phyloP scores from a whole-genome alignment of 2,797 vertebrate genomes.

The Buphagus erythrorhynchus region DNA sequence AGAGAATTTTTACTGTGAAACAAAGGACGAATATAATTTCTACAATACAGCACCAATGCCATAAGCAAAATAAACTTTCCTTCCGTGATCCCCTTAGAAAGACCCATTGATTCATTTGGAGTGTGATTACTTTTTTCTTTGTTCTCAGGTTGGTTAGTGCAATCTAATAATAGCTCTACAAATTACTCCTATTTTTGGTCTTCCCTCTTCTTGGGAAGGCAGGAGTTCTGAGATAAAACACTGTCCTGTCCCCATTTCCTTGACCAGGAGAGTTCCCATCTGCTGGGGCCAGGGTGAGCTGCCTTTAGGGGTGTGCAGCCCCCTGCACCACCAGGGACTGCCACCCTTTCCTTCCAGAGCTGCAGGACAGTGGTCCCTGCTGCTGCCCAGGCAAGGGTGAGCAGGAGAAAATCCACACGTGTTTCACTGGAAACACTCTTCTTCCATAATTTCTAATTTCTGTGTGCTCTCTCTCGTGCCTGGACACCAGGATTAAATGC shows the following conservation, averaged over 20 bases:
- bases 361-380: not conserved
- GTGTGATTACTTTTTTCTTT: not conserved
- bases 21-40: not conserved
- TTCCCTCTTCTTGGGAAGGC: not conserved
- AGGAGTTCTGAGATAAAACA: not conserved
- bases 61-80: not conserved
- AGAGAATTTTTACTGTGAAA: not conserved
- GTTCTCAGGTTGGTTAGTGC: not conserved
- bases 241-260: not conserved
- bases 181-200: not conserved
- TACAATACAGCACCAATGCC: not conserved
- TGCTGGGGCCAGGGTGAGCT: not conserved
- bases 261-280: not conserved
- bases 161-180: not conserved
- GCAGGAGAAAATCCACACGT: not conserved
- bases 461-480: not conserved
- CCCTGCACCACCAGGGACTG: not conserved
- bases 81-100: not conserved
- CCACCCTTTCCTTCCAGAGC: not conserved
- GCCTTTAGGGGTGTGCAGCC: not conserved
- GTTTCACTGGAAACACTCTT: not conserved
- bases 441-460: not conserved
- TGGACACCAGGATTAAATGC: conserved; percentile 11
- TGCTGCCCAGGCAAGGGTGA: not conserved
- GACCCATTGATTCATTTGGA: not conserved